Base-by-base conservation (phyloP, 2,888 invertebrate genomes). In the Cataglyphis albicans region DNA sequence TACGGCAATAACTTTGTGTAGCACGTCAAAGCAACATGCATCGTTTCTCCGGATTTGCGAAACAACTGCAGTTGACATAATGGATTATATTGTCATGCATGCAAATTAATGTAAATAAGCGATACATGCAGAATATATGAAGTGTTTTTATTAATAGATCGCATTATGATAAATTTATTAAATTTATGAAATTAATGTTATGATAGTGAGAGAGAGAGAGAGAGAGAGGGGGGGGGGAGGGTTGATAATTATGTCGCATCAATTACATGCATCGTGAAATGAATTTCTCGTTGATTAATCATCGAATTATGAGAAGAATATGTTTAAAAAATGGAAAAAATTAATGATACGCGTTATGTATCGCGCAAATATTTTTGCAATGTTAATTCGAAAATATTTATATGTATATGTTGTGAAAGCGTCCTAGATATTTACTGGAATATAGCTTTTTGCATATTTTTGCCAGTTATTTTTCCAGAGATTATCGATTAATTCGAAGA, bases 71-170 rank as follows among this genome's bases (percentile, higher is more conserved):
- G 21, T 55, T 29, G 84, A 73, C 84, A 61, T 73, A 35, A 73
- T 38, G 52, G 35, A 78, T 57, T 78, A 57, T 15, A 70, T 59
- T 72, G 67, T 12, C 55, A 76, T 84, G 63, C 35, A 83, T 81
- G 81, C 59, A 68, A 65, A 81, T 73, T 32, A 75, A 70, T 35
- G 35, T 7, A 18, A 35, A 25, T 64, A 35, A n/a, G 18, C 9
- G 10, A 38, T n/a, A 18, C 18, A 64, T 35, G 35, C 32, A 18
- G 57, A n/a, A 64, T 35, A 15, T 25, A 12, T 32, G 35, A 5
- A 9, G 6, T 12, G 3, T 35, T 64, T 64, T 35, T 35, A 35
- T 35, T 35, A 64, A 64, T 15, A 64, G n/a, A 35, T 32, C 9
- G 52, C 52, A 35, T 35, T 35, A 64, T 59, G 12, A 64, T 35